Conservation (phyloP, 2,113 vertebrate genomes). For the Tetrao urogallus region DNA sequence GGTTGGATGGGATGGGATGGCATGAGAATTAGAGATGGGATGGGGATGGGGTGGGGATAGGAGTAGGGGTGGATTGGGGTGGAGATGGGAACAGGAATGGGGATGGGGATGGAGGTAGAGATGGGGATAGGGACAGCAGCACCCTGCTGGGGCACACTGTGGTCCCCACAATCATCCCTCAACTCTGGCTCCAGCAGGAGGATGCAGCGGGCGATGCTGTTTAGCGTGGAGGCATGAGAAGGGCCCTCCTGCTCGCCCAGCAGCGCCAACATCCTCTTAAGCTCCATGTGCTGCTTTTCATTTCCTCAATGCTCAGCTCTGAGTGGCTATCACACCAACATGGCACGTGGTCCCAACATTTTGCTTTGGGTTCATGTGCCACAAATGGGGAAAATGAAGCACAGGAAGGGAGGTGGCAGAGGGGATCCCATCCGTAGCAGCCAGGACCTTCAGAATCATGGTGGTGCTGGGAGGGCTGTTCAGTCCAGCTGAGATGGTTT, state of each 20-base stretch:
- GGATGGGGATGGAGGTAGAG: background rate
- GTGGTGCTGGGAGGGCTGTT: background rate
- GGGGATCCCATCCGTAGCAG: background rate
- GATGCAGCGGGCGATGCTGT: constrained; percentile 64
- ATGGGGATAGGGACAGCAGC: background rate
- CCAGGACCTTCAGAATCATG: background rate
- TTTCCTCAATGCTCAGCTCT: constrained; percentile 54
- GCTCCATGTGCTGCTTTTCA: constrained; percentile 28
- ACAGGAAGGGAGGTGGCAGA: background rate
- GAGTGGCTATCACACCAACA: background rate
- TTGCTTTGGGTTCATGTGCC: background rate
- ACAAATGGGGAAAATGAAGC: background rate
- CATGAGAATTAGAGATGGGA: background rate
- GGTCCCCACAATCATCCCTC: background rate
- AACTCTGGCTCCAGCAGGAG: constrained; percentile 69
- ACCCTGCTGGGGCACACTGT: background rate
- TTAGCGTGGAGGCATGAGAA: constrained; percentile 49
- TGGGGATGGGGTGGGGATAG: background rate
- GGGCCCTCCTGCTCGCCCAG: constrained; percentile 58
- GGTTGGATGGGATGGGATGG: background rate
- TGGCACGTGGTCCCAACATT: background rate
- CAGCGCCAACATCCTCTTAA: constrained; percentile 57
- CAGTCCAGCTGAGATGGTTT: constrained; percentile 50
- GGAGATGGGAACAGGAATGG: background rate
- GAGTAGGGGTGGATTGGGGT: too few species aligned